Conservation (phyloP, 2,113 vertebrate genomes). For the Protomyctophum bolini region DNA sequence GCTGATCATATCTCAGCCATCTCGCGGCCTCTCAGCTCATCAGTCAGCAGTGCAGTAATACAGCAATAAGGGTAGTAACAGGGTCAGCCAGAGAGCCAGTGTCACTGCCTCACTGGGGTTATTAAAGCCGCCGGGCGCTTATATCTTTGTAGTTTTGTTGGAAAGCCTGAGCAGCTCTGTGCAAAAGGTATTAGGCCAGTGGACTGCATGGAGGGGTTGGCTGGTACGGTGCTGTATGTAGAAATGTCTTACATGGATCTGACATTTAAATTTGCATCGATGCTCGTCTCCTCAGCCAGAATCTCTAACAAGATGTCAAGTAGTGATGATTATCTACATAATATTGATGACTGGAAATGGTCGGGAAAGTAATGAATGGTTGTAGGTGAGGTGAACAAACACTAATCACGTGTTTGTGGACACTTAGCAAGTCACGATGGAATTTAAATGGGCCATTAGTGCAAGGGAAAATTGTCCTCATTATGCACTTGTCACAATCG, state of each 20-base stretch:
- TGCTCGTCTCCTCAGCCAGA: conserved; percentile 15
- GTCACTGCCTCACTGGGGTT: neutral
- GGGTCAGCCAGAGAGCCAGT: conserved; percentile 4
- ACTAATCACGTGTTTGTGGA: conserved; percentile 32
- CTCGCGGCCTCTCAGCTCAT: neutral
- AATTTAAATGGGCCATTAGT: conserved; percentile 35
- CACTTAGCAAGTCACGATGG: conserved; percentile 21
- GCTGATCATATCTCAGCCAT: conserved; percentile 1
- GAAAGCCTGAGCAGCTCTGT: no score
- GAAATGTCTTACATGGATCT: neutral
- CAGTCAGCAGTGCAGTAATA: conserved; percentile 24
- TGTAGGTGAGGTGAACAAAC: conserved; percentile 19
- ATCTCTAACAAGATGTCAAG: neutral
- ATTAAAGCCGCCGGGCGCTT: conserved; percentile 1
- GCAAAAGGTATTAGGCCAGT: conserved; percentile 5
- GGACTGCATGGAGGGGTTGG: neutral
- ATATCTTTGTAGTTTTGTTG: conserved; percentile 21
- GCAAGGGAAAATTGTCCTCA: conserved; percentile 39
- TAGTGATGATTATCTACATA: conserved; percentile 3
- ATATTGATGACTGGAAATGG: conserved; percentile 6
- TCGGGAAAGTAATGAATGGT: conserved; percentile 25
- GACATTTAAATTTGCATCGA: neutral
- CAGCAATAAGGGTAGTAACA: conserved; percentile 24
- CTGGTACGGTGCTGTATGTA: no score
- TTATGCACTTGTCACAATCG: conserved; percentile 24